Evolutionary conservation across 2,888 invertebrate species (phyloP).

Genomic region (Exocentrus adspersus): DNA sequence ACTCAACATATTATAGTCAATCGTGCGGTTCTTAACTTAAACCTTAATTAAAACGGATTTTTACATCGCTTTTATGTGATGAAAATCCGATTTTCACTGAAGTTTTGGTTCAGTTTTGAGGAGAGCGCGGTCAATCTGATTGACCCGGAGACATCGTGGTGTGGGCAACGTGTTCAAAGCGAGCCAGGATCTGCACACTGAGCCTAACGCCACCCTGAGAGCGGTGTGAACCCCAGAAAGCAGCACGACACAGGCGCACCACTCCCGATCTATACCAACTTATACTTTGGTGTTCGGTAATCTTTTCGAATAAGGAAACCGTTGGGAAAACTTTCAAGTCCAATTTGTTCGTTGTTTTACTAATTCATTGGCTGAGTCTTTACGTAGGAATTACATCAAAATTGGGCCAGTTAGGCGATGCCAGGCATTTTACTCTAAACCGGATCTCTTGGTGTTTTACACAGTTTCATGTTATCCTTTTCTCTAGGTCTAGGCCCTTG

Average conservation of each 20-base stretch:
- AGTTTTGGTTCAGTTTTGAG: conserved; percentile 16
- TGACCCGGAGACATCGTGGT: conserved; percentile 38
- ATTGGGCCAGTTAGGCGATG: no score
- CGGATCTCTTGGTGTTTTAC: no score
- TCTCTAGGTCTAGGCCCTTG: no score
- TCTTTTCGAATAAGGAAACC: conserved; percentile 43
- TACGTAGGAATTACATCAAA: conserved; percentile 21
- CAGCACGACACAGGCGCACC: conserved; percentile 50
- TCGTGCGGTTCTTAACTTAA: neutral
- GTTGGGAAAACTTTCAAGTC: conserved; percentile 42
- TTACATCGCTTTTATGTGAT: conserved; percentile 11
- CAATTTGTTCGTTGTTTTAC: conserved; percentile 45
- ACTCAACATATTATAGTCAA: conserved; percentile 28
- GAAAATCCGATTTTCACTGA: conserved; percentile 5
- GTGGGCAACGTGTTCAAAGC: conserved; percentile 41
- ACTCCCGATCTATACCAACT: conserved; percentile 47
- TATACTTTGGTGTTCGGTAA: conserved; percentile 37
- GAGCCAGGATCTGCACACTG: conserved; percentile 50
- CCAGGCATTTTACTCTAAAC: no score
- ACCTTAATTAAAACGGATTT: neutral
- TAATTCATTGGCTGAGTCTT: conserved; percentile 39
- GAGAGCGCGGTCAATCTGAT: conserved; percentile 38
- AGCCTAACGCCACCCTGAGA: conserved; percentile 52
- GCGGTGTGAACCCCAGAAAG: conserved; percentile 50
- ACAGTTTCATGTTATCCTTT: no score